A percentile compares a stretch with the other conserved stretches of the same genome.
Conservation (phyloP, 2,113 vertebrate genomes). For the Camelus bactrianus region DNA sequence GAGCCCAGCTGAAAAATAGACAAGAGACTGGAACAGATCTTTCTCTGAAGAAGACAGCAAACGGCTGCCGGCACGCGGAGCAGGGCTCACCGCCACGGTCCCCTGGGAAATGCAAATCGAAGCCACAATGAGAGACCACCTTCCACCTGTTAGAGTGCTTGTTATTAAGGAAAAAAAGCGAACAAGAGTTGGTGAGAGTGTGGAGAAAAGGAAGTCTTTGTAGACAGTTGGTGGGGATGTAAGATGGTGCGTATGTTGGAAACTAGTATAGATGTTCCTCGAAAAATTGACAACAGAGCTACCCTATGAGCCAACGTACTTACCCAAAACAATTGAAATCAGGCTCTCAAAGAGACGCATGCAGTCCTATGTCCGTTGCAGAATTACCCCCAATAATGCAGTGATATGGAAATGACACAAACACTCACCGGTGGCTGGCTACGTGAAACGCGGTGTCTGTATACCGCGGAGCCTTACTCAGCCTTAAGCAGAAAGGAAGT, state of each 20-base stretch:
- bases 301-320: background rate
- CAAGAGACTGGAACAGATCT: background rate
- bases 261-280: background rate
- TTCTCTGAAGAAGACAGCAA: background rate
- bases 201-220: background rate
- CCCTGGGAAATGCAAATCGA: background rate
- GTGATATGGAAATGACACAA: rapidly evolving
- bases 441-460: background rate
- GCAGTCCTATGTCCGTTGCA: rapidly evolving
- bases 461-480: no score
- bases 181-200: background rate
- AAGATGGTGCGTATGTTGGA: rapidly evolving
- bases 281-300: background rate
- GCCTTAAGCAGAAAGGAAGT: background rate
- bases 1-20: background rate
- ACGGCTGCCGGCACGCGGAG: background rate
- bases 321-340: background rate
- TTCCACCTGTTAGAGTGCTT: background rate
- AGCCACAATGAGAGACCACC: no score
- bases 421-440: background rate
- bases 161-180: background rate
- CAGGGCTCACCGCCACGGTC: background rate
- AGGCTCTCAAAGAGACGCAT: background rate
- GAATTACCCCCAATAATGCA: background rate
- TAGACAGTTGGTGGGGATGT: background rate